Evolutionary conservation across 1,140 invertebrate genomes (phyloP), one percentile per base, ranked within the genome.

Genomic region (Cyrtorhinus lividipennis): DNA sequence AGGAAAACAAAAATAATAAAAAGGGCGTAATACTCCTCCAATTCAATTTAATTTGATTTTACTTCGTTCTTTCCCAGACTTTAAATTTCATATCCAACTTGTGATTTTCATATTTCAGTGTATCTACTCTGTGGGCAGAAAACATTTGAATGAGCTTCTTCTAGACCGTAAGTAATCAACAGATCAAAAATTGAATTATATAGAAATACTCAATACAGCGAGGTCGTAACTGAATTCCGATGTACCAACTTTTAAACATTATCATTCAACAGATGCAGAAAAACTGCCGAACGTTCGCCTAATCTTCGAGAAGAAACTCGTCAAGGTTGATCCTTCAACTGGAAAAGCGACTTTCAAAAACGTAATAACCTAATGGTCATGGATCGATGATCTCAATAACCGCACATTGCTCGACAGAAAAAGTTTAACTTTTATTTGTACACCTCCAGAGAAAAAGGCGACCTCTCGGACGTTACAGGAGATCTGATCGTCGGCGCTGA

Each of bases 401-500:
- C 30, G 15, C 15, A 8, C 30, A 38, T 38, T 38, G 5, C 30
- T 15, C 30, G 5, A 38, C 5, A 8, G 5, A 15, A 38, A 38
- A 38, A 38, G 30, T 15, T 38, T 38, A 38, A 8, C 30, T 38
- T 38, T 8, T 8, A 15, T 8, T 38, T 38, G 5, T 15, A 38
- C 15, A 5, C 15, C 30, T 5, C 30, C 30, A 38, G 15, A 38
- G 30, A 15, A 38, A 38, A 38, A 5, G 15, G 15, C 5, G 30
- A n/a, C n/a, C n/a, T n/a, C n/a, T n/a, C 75, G 66, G 75, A 68
- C 1, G 71, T 84, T 10, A 72, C 78, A 18, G 80, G 82, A 0
- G 91, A 98, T 73, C 73, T 98, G 8, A 82, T 98, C 57, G 80
- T 98, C 20, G 96, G 95, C 0, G 92, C 90, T 56, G 96, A 99